Base-by-base conservation (phyloP, 2,113 vertebrate genomes). In the Mobula birostris region DNA sequence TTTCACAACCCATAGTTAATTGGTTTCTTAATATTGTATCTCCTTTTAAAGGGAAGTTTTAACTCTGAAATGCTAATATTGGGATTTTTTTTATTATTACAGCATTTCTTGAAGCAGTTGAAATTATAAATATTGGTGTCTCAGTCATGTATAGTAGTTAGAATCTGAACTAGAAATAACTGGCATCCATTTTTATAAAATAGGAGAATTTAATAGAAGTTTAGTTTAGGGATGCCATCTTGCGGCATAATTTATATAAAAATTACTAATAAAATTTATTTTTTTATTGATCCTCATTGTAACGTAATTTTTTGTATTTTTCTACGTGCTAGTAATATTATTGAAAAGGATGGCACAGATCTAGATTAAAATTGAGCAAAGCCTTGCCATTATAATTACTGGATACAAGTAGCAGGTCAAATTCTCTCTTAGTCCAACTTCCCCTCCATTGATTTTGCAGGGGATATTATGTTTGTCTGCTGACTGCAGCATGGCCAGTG, bases 211-310 rank as follows among this genome's bases (percentile, higher is more conserved):
- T 27, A 93, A 72, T 40, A 8, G 32, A 21, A 40, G 68, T 74
- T 74, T 93, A 93, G 27, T 76, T 40, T 24, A 56, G 68, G 40
- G 27, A 56, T 21, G 19, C 8, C 40, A 56, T 72, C 21, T 56
- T 56, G 72, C 2, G n/a, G 24, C 58, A 32, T 90, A 90, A 68
- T 90, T 83, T 11, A 5, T 83, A 27, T 27, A 58, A 8, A 27
- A 83, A 82, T 83, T 56, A 40, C 80, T 27, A 80, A 48, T 83
- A 83, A 19, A 83, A n/a, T 83, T 83, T 48, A 58, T 83, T 83
- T 83, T 21, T 56, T 63, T 27, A 66, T 90, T 61, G 27, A 66
- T 90, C 85, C 15, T 88, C 58, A 66, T 27, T 63, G 56, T 48
- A 87, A 2, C 61, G 63, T 29, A 61, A 88, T 27, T 17, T 27